These are phyloP conservation scores for Hirtodrosophila histrioides DNA, from an alignment of 2,888 invertebrate species.

Conservation along the genomic window DNA sequence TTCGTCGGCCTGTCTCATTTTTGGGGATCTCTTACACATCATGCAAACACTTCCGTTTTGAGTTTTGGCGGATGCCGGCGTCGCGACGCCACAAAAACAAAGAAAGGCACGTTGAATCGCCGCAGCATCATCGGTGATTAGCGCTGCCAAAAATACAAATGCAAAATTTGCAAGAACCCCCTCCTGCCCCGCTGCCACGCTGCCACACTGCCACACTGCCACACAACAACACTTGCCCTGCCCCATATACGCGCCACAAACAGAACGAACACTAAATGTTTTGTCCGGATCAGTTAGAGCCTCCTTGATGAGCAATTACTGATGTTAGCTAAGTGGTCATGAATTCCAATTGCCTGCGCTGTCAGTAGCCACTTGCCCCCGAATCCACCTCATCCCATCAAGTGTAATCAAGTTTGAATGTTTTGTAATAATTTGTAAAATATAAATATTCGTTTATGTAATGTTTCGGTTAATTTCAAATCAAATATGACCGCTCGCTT, in stretches of 20 bases:
- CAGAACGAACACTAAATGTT: slow-evolving; percentile 36
- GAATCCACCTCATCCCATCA: too few relatives aligned
- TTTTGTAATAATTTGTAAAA: too few relatives aligned
- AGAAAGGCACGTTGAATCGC: slow-evolving; percentile 24
- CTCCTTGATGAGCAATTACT: too few relatives aligned
- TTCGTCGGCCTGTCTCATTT: neutral
- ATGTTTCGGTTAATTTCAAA: too few relatives aligned
- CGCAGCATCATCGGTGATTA: slow-evolving; percentile 30
- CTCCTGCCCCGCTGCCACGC: neutral
- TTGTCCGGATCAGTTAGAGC: slow-evolving; percentile 54
- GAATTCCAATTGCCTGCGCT: too few relatives aligned
- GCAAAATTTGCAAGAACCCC: slow-evolving; percentile 14
- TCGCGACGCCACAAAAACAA: slow-evolving; percentile 16
- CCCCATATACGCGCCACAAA: too few relatives aligned
- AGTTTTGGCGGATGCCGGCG: slow-evolving; percentile 30
- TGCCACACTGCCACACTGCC: neutral
- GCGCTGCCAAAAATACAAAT: slow-evolving; percentile 57
- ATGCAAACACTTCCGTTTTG: slow-evolving; percentile 74
- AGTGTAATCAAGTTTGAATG: too few relatives aligned
- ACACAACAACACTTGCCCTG: neutral
- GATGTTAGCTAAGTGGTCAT: too few relatives aligned
- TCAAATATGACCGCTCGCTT: too few relatives aligned
- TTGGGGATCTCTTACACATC: slow-evolving; percentile 69
- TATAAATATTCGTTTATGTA: too few relatives aligned
- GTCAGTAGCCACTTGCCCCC: too few relatives aligned